These are phyloP conservation scores for Notechis scutatus DNA, from an alignment of 2,113 vertebrate genomes.

Conservation along the genomic window DNA sequence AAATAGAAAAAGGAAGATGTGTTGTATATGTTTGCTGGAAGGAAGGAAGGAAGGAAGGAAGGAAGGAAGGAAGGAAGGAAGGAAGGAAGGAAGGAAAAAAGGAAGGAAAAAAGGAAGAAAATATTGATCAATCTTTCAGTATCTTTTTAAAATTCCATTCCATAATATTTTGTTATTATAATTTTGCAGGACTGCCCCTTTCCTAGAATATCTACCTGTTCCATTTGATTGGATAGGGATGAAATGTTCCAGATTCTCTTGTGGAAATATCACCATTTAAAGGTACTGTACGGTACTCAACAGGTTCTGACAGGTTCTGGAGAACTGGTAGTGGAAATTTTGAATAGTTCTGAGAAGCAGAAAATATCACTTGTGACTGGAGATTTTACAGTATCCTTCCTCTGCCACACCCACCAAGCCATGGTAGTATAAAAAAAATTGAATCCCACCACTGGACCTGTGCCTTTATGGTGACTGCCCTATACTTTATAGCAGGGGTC, in stretches of 20 bases:
- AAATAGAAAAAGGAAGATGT: not conserved
- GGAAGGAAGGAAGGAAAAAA: too few relatives aligned
- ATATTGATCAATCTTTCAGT: not conserved
- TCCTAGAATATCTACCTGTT: not conserved
- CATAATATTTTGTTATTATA: not conserved
- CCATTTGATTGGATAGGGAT: not conserved
- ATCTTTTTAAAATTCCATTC: not conserved
- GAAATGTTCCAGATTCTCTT: not conserved
- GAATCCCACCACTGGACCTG: not conserved
- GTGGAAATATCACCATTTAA: not conserved
- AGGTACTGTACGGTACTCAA: too few relatives aligned
- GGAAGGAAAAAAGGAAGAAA: not conserved
- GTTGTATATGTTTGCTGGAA: not conserved
- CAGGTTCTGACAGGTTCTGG: too few relatives aligned
- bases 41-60: too few relatives aligned
- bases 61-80: too few relatives aligned
- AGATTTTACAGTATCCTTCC: too few relatives aligned
- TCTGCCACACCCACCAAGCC: too few relatives aligned
- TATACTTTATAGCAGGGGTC: not conserved
- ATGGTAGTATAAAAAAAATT: too few relatives aligned
- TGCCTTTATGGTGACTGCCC: not conserved
- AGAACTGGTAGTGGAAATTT: too few relatives aligned
- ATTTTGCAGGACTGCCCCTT: not conserved
- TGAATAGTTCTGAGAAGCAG: too few relatives aligned
- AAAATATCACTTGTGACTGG: too few relatives aligned